Conservation (phyloP, 2,113 vertebrate genomes). For the Hyaena hyaena region DNA sequence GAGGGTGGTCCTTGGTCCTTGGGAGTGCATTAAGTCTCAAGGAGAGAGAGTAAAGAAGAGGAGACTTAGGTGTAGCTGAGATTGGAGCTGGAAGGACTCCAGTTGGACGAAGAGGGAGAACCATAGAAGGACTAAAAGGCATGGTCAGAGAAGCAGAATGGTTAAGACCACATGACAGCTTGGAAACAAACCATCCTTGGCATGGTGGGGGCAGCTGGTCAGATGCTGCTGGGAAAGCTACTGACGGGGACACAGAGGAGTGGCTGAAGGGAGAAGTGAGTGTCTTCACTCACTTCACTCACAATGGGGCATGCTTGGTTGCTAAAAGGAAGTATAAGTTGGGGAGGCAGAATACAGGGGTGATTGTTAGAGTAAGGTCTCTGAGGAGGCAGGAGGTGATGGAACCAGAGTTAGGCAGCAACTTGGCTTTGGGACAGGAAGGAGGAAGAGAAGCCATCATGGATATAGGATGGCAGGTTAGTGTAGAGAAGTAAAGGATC, state of each 20-base stretch:
- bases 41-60: background rate
- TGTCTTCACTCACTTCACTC: background rate
- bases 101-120: background rate
- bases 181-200: background rate
- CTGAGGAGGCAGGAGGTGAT: background rate
- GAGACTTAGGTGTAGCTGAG: accelerated
- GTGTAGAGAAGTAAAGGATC: background rate
- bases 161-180: background rate
- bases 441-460: background rate
- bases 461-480: background rate
- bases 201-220: background rate
- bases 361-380: background rate
- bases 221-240: background rate
- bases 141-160: background rate
- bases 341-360: background rate
- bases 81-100: background rate
- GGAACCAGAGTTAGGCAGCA: background rate
- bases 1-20: background rate
- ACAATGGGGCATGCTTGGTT: too few relatives aligned
- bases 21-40: background rate
- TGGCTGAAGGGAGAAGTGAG: background rate
- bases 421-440: background rate
- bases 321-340: background rate
- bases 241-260: background rate
- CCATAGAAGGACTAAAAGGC: background rate